Conservation (phyloP, 2,113 vertebrate genomes). For the Pyrgilauda ruficollis region DNA sequence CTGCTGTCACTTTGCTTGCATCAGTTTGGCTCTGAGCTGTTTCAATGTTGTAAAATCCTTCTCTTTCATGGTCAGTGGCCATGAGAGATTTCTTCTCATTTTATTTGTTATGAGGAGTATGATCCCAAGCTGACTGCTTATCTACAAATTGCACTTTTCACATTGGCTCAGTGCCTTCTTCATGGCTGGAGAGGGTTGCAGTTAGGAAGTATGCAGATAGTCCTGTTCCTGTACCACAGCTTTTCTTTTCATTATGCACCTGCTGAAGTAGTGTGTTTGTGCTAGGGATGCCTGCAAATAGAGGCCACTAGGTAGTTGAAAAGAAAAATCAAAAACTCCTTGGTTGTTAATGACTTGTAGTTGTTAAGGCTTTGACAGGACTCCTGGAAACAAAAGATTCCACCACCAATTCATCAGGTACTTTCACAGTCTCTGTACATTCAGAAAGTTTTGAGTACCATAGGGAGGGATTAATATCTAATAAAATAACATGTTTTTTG, state of each 20-base stretch:
- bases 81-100: neutral
- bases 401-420: neutral
- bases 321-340: neutral
- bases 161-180: neutral
- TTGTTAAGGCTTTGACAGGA: neutral
- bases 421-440: neutral
- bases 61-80: neutral
- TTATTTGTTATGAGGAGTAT: neutral
- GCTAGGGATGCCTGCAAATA: neutral
- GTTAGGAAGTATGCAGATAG: neutral
- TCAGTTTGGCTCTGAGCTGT: neutral
- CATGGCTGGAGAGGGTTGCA: neutral
- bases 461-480: neutral
- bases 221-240: neutral
- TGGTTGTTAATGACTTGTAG: neutral
- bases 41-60: neutral
- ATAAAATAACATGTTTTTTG: neutral
- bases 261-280: neutral
- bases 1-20: neutral
- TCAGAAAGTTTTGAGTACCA: neutral
- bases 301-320: neutral
- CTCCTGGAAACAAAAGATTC: neutral
- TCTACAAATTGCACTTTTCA: neutral
- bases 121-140: neutral
- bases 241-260: neutral